A percentile compares a stretch with the other conserved stretches of the same genome.
These are phyloP conservation scores for Agapornis roseicollis DNA, from an alignment of 2,113 vertebrate species.

Conservation along the genomic window DNA sequence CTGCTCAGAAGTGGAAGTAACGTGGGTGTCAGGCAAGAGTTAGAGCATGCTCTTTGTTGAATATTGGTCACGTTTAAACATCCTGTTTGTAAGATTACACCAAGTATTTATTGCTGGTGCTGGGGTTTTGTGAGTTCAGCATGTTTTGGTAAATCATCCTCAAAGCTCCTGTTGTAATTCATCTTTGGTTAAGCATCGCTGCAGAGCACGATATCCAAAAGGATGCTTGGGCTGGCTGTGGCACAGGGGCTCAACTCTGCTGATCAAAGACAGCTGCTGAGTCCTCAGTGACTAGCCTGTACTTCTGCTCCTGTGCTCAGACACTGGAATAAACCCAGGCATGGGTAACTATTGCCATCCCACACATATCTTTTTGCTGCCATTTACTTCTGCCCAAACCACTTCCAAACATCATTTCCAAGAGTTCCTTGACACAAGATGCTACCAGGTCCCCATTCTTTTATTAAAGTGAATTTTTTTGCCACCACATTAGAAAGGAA, in stretches of 20 bases:
- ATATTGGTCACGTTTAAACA: slow-evolving; percentile 29
- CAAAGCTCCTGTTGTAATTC: not conserved
- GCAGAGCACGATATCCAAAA: not conserved
- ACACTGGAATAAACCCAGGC: not conserved
- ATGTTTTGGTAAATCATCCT: slow-evolving; percentile 21
- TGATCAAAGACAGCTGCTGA: not conserved
- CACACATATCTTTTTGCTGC: not conserved
- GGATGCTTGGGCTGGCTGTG: not conserved
- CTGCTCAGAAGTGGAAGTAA: slow-evolving; percentile 8
- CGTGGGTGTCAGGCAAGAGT: not conserved
- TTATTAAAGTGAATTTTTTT: not conserved
- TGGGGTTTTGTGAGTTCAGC: slow-evolving; percentile 35
- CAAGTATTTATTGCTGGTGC: not conserved
- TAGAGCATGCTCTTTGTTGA: not conserved
- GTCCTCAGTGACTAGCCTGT: not conserved
- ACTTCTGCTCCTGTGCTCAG: not conserved
- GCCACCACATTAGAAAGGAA: not conserved
- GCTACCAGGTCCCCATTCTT: too few relatives aligned
- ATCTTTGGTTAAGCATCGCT: not conserved
- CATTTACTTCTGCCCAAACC: not conserved
- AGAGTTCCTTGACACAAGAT: not conserved
- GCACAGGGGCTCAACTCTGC: not conserved
- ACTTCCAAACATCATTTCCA: not conserved
- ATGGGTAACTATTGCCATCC: not conserved
- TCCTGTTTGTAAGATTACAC: not conserved